Base-by-base conservation (phyloP, 1,140 invertebrate species). In the Bilobella aurantiaca region DNA sequence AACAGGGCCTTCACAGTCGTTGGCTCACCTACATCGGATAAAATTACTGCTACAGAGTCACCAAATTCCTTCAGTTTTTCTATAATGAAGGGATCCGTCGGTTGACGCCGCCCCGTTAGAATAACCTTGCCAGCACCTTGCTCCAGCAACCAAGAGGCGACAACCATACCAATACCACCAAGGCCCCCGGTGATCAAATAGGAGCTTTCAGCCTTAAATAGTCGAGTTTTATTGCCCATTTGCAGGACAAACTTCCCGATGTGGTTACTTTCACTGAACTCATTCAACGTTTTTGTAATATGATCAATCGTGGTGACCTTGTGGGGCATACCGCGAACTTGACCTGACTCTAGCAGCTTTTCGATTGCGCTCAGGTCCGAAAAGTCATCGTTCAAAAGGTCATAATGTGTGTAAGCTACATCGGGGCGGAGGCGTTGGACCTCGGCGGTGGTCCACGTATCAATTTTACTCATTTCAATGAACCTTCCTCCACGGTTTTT, bases 391-490 rank as follows among this genome's bases (percentile, higher is more conserved):
- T 42, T n/a, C n/a, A n/a, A 42, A 42, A 42, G 34, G 23, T 3
- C 46, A 49, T 63, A 63, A 27, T 63, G n/a, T n/a, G n/a, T n/a
- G n/a, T n/a, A n/a, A n/a, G n/a, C 5, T 12, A 64, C 28, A 47
- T 64, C 62, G 18, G 62, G 62, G 3, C 62, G 12, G 3, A 56
- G 25, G 5, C 57, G 5, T 58, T 64, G 29, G 2, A 64, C 37
- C 28, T 64, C 62, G 5, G 16, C 16, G 5, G 14, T 23, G 2
- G 25, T 64, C 62, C 62, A 64, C 25, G 53, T 64, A n/a, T 57
- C 25, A 2, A 64, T 3, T 23, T 64, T 64, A 27, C 42, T 56
- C 62, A 63, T 46, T 63, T 63, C 62, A 5, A 63, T 59, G 29
- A 63, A 63, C 3, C 62, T 3, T 14, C 42, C 62, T 14, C 62